Base-by-base conservation (phyloP, 2,113 vertebrate species). In the Myrmophylax atrothorax region DNA sequence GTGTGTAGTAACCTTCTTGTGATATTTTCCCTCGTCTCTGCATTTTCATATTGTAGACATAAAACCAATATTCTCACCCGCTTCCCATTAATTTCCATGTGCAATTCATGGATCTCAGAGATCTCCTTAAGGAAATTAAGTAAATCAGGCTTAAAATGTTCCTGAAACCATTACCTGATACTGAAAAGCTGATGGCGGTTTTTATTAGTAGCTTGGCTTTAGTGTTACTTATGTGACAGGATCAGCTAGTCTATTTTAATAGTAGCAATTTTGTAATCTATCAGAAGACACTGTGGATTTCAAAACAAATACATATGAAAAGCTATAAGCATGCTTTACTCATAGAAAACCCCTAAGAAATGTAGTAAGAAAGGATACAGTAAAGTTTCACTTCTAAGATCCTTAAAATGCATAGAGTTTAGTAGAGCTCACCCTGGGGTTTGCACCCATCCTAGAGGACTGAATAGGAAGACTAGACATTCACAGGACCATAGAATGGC, bases 141-240 rank as follows among this genome's bases (percentile, higher is more conserved):
- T 23, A 93, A 90, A 95, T 88, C 42, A 86, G 79, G 56, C 47
- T 93, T 93, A 92, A 85, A 67, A 38, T 78, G 90, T 73, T 90
- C 79, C 67, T 90, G 38, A 87, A 95, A 55, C 53, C 72, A 77
- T 88, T 88, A 72, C 26, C 55, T 75, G 23, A 15, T 44, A 84
- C 47, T 74, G 82, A 93, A 90, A 92, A 93, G 15, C 42, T 83
- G 72, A 12, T 58, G 38, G 42, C 70, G 13, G 23, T n/a, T 70
- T 37, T 33, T 84, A 87, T 73, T 74, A 86, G 70, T 38, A 66
- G 38, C 55, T 88, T 91, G 76, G 52, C 38, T 91, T 94, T 87
- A 90, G n/a, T 86, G 12, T 59, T 87, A 56, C 33, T 33, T 90
- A 77, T 0, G 1, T 25, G 18, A 77, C 59, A 47, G 64, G 44